phyloP scores from a whole-genome alignment of 1,140 invertebrate genomes.

The Caenorhabditis remanei region DNA sequence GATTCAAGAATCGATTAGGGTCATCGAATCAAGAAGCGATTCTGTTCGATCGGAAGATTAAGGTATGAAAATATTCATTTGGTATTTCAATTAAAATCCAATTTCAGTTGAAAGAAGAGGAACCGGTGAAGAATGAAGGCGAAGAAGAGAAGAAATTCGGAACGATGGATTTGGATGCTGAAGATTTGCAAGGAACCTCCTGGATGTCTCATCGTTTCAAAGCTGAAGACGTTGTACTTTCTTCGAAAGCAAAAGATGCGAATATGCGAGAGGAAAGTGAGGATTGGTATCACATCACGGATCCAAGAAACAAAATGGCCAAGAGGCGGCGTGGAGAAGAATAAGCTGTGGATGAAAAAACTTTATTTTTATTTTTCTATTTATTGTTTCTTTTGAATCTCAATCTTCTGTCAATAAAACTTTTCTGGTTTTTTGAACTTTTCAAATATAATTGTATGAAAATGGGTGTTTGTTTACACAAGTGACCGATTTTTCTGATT shows the following conservation, averaged over 20 bases:
- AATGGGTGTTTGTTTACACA: constrained; percentile 32
- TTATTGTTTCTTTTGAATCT: constrained; percentile 11
- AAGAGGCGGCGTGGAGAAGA: constrained; percentile 85
- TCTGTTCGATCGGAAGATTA: constrained; percentile 78
- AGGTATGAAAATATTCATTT: constrained; percentile 68
- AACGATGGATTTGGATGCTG: constrained; percentile 70
- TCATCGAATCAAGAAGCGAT: constrained; percentile 79
- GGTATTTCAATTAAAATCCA: constrained; percentile 63
- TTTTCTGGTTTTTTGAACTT: neutral
- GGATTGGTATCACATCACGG: constrained; percentile 91
- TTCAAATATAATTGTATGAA: neutral
- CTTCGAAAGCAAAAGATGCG: constrained; percentile 92
- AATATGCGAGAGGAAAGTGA: constrained; percentile 86
- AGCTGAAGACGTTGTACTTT: constrained; percentile 83
- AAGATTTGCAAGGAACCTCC: constrained; percentile 76
- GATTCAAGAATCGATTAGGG: constrained; percentile 87
- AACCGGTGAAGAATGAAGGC: constrained; percentile 69
- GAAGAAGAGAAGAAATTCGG: constrained; percentile 72
- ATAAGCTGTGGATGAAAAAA: neutral
- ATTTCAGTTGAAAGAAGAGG: constrained; percentile 76
- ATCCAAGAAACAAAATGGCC: constrained; percentile 91
- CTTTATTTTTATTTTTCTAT: neutral
- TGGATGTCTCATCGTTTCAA: constrained; percentile 84
- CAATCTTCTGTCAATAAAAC: neutral
- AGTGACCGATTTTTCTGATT: constrained; percentile 1